Base-by-base conservation (phyloP, 1,140 invertebrate species). In the Hylaeus anthracinus region DNA sequence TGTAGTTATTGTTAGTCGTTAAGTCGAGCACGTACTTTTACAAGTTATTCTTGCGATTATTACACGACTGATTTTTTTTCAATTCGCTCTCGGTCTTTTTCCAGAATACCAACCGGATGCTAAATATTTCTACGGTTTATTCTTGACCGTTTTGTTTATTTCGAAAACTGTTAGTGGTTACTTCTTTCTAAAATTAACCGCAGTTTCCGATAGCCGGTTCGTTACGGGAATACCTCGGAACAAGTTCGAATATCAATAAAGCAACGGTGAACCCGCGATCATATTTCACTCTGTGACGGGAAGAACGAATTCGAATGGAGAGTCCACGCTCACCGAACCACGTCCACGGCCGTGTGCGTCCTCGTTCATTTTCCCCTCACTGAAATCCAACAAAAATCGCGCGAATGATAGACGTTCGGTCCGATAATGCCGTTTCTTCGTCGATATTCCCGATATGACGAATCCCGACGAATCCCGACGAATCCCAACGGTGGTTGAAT, bases 181-280 rank as follows among this genome's bases (percentile, higher is more conserved):
- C 26, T 26, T 26, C 26, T 26, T 26, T 26, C 43, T 45, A 45
- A 45, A 45, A 45, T 45, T 45, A 45, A 45, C 43, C 43, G 26
- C 26, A 26, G 26, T 26, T 26, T 26, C 26, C 26, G 26, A 0
- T 0, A 26, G 26, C 26, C 26, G 26, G 26, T 26, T 26, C 26
- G 26, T 26, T 26, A 48, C 9, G 61, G 5, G 58, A 1, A 43
- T 48, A 53, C 43, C 10, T 5, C 53, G 78, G 55, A 39, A 80
- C 78, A 74, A n/a, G 51, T 41, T 64, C 69, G 69, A 72, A 72
- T 79, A 79, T 72, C 76, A 79, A 72, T 79, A 79, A 79, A 72
- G 56, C 76, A 56, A 56, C 69, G 58, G 6, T 2, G 15, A 14
- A 39, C 39, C 41, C 51, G 63, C 39, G 72, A 80, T 74, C 78